A percentile compares a stretch with the other conserved stretches of the same genome.
phyloP scores from a whole-genome alignment of 2,888 invertebrate species.

The Lithophane leautieri region DNA sequence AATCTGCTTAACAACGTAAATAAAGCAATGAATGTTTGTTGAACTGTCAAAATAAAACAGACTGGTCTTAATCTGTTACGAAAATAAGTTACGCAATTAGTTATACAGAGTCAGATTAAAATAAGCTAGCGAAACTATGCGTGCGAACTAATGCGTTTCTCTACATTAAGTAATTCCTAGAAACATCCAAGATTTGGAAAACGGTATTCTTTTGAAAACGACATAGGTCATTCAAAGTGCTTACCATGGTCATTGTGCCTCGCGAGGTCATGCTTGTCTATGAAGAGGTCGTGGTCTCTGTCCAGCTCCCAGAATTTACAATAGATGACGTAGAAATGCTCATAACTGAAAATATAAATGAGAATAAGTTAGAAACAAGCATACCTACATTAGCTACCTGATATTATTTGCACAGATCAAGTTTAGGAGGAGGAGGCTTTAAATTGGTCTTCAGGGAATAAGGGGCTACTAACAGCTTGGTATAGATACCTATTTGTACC shows the following conservation, averaged over 20 bases:
- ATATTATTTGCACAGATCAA: too few species aligned
- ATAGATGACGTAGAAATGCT: slow-evolving; percentile 99
- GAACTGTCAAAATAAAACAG: too few species aligned
- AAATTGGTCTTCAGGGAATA: background rate
- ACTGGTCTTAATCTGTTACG: too few species aligned
- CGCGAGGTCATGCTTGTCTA: slow-evolving; percentile 97
- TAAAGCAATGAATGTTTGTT: too few species aligned
- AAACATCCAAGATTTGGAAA: background rate
- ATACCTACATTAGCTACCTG: too few species aligned
- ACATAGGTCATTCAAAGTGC: slow-evolving; percentile 21
- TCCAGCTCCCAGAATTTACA: slow-evolving; percentile 99
- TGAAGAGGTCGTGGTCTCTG: slow-evolving; percentile 98
- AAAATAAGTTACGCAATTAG: too few species aligned
- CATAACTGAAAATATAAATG: slow-evolving; percentile 94
- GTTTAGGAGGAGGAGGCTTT: background rate
- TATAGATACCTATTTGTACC: too few species aligned
- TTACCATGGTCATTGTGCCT: slow-evolving; percentile 98
- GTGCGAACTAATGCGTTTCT: too few species aligned
- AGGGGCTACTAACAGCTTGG: background rate
- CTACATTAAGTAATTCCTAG: background rate
- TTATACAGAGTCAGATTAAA: too few species aligned
- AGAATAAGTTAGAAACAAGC: background rate
- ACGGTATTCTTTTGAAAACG: background rate
- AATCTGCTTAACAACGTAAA: too few species aligned
- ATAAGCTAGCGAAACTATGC: too few species aligned